These are phyloP conservation scores for Hormaphis cornu DNA, from an alignment of 1,140 invertebrate species.

Conservation along the genomic window DNA sequence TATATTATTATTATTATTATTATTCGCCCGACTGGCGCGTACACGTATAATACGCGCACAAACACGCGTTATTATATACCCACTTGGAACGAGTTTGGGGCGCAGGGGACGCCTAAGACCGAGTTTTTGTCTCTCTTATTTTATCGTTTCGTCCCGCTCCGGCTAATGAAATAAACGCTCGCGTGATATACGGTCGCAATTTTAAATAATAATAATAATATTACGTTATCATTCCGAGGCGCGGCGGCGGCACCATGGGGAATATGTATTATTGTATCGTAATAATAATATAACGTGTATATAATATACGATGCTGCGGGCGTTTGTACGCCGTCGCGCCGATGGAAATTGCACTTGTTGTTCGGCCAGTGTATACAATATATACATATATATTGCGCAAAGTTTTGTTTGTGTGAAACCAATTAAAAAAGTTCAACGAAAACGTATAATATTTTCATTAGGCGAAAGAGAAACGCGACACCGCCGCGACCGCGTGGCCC, in stretches of 20 bases:
- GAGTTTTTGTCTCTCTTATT: slow-evolving; percentile 30
- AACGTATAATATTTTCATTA: no score
- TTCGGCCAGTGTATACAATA: no score
- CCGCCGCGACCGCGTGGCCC: no score
- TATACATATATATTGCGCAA: not conserved
- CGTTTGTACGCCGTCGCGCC: not conserved
- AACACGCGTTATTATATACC: no score
- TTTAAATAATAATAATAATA: no score
- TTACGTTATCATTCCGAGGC: slow-evolving; percentile 28
- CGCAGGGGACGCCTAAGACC: no score
- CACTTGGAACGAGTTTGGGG: no score
- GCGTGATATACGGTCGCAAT: slow-evolving; percentile 27
- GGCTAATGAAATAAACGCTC: slow-evolving; percentile 31
- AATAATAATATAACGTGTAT: no score
- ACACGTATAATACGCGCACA: no score
- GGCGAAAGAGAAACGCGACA: no score
- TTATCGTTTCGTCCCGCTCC: slow-evolving; percentile 19
- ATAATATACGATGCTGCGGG: not conserved
- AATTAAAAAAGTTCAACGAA: slow-evolving; percentile 31
- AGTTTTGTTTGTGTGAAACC: not conserved
- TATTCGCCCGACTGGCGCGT: slow-evolving; percentile 7
- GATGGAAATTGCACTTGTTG: no score
- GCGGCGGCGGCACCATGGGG: slow-evolving; percentile 15
- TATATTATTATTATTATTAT: slow-evolving; percentile 32
- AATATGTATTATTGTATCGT: no score